Conservation (phyloP, 1,140 invertebrate species). For the Drosophila nannoptera region DNA sequence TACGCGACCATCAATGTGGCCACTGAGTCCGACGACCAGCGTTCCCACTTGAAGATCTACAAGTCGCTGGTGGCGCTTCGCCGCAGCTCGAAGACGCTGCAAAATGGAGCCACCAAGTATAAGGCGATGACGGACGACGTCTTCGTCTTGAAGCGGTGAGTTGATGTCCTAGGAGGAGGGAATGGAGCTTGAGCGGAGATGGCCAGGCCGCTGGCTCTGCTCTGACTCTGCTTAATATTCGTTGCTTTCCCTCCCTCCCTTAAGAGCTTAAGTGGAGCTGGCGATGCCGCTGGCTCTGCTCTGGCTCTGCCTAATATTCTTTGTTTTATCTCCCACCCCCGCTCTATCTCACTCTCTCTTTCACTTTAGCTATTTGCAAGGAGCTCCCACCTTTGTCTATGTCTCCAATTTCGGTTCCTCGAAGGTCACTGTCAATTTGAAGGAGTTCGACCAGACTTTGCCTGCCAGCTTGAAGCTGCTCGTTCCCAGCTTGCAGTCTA, state of each 20-base stretch:
- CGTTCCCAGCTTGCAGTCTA: slow-evolving; percentile 53
- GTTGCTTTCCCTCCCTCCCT: slow-evolving; percentile 3
- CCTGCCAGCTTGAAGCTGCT: slow-evolving; percentile 29
- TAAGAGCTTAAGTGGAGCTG: too few relatives aligned
- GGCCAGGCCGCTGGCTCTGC: not conserved
- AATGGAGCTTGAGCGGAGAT: too few relatives aligned
- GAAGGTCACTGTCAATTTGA: slow-evolving; percentile 28
- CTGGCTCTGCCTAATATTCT: not conserved
- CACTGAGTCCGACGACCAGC: slow-evolving; percentile 13
- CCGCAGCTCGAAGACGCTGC: slow-evolving; percentile 37
- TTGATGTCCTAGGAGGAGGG: too few relatives aligned
- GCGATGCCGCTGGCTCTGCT: not conserved
- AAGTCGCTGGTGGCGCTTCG: slow-evolving; percentile 43
- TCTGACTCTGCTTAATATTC: not conserved
- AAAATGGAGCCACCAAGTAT: slow-evolving; percentile 54
- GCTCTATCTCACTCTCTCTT: not conserved
- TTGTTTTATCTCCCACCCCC: slow-evolving; percentile 6
- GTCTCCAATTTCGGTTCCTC: slow-evolving; percentile 54
- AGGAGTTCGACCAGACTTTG: slow-evolving; percentile 51
- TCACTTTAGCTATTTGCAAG: too few relatives aligned
- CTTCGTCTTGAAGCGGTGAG: slow-evolving; percentile 58
- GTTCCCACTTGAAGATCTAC: slow-evolving; percentile 61
- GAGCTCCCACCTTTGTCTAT: slow-evolving; percentile 34
- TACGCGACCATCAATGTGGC: slow-evolving; percentile 79
- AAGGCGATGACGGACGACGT: slow-evolving; percentile 31